Evolutionary conservation across 2,888 invertebrate genomes (phyloP), one percentile per base, ranked within the genome.

Genomic region (Serrognathus titanus): DNA sequence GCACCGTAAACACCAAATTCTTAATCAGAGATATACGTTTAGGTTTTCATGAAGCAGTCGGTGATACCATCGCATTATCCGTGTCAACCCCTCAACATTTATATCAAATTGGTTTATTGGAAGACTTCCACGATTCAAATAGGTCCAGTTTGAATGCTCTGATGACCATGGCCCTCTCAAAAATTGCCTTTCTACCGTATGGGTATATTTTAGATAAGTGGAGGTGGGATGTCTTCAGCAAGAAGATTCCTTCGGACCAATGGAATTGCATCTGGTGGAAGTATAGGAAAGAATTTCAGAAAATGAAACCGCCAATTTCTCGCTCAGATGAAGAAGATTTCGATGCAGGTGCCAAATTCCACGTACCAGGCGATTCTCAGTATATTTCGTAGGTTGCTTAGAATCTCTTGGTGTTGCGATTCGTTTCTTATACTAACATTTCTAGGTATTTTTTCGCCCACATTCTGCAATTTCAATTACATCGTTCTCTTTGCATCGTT

Each of bases 381-480:
- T 80, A 80, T 59, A 76, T 80, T 48, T 69, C 72, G 71, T 76
- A 69, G 69, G 70, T 45, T 39, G 12, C 3, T 31, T 49, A 31
- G 7, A 31, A 31, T 7, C 3, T 31, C 24, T 7, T 31, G 24
- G 24, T 31, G 0, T 31, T 31, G 24, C 24, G 24, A 31, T 7
- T 31, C 24, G 24, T 31, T 31, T 39, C 12, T 39, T 39, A 39
- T 10, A 12, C 6, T 39, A n/a, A 4, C n/a, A 47, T 50, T 63
- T 61, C 50, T 69, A 83, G 84, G 58, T 85, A 85, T 65, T 78
- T 84, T 65, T 82, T 90, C 57, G 86, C 88, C 9, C 85, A 85
- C 67, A 83, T 92, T 11, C 74, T 92, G 35, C 89, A 92, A 75
- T 92, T 91, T 73, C 91, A 91, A 79, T 86, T 92, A 63, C 85